Percentiles rank a stretch among this genome's conserved stretches.
Conservation (phyloP, 2,797 vertebrate species). For the Paramormyrops hopkinsi region DNA sequence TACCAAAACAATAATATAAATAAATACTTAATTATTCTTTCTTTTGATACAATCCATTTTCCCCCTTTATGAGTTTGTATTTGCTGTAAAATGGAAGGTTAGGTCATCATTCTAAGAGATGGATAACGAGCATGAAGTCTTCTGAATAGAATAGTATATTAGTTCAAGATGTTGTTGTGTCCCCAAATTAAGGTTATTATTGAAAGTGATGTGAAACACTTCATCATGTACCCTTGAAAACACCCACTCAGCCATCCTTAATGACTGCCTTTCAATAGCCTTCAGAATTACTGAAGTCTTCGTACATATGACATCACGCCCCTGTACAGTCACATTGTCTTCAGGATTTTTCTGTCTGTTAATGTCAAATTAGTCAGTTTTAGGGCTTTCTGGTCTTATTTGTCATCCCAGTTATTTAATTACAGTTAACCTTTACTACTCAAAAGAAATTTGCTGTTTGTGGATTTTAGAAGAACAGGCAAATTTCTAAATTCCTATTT, state of each 20-base stretch:
- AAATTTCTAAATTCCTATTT: neutral
- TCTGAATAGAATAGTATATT: slow-evolving; percentile 42
- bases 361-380: neutral
- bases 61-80: slow-evolving; percentile 8
- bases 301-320: neutral
- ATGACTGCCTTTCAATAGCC: slow-evolving; percentile 27
- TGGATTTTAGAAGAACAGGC: neutral
- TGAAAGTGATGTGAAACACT: slow-evolving; percentile 46
- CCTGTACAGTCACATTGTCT: neutral
- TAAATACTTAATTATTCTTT: slow-evolving; percentile 19
- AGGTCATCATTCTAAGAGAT: slow-evolving; percentile 36
- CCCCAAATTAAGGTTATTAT: slow-evolving; percentile 49
- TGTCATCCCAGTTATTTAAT: neutral
- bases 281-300: neutral
- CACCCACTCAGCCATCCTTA: slow-evolving; percentile 29
- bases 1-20: neutral
- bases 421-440: neutral
- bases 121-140: slow-evolving; percentile 19
- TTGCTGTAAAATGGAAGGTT: slow-evolving; percentile 30
- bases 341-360: neutral
- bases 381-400: neutral
- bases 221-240: slow-evolving; percentile 40
- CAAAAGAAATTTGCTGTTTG: neutral
- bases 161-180: slow-evolving; percentile 38
- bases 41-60: slow-evolving; percentile 13